Base-by-base conservation (phyloP, 2,113 vertebrate species). In the Electrona antarctica region DNA sequence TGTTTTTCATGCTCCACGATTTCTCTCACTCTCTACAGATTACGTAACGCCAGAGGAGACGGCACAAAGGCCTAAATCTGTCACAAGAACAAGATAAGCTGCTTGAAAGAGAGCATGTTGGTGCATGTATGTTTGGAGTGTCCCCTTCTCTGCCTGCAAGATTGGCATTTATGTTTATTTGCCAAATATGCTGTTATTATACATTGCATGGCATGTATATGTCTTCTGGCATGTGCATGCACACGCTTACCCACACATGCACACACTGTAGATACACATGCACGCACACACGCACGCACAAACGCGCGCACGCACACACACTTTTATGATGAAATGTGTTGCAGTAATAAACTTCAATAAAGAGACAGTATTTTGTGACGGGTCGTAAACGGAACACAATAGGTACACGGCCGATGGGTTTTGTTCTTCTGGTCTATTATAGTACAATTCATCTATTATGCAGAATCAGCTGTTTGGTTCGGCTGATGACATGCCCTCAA, bases 21-120 rank as follows among this genome's bases (percentile, higher is more conserved):
- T 88, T 81, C 82, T 88, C 78, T 85, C 77, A 80, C 85, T 13
- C 85, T 13, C 65, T 71, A 76, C 55, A 82, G 81, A 89, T 91
- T 91, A 89, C 74, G 64, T 76, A 87, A 90, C 77, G 65, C 71
- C 77, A 76, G 73, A 83, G 87, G 81, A 90, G 86, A 80, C 59
- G 33, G 71, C 64, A 78, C 77, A 82, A 85, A 76, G 74, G 70
- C 77, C 79, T 79, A 74, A 81, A 82, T 83, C 76, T 64, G 80
- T 90, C 85, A 89, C 78, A 89, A 89, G 83, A 82, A 70, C 41
- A 67, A 77, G 82, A 89, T 90, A 86, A 90, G 56, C 82, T 76
- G 79, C 77, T 78, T 61, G 48, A 75, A 60, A 6, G n/a, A 15
- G 66, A 61, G 69, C 64, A 41, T 6, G 10, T 69, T 73, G 47